Base-by-base conservation (phyloP, 2,113 vertebrate species). In the Hippocampus guttulatus region DNA sequence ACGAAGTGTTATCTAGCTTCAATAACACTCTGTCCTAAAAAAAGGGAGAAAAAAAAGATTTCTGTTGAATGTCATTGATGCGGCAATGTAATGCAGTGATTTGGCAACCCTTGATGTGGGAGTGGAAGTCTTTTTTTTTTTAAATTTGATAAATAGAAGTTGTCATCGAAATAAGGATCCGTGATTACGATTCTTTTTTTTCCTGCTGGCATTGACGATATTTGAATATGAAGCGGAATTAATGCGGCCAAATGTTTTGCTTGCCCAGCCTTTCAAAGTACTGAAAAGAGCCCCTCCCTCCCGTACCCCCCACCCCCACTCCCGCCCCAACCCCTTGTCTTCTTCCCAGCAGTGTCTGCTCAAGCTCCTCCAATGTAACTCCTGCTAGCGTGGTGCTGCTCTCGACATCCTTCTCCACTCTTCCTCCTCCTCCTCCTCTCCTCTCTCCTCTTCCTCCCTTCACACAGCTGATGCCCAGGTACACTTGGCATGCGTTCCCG, bases 331-430 rank as follows among this genome's bases (percentile, higher is more conserved):
- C 33, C 60, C 73, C 68, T 69, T 84, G 64, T 83, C 70, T 81
- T 73, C 75, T 85, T 81, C 85, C 81, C 84, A 87, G 85, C 84
- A 88, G 87, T 66, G 78, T 88, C 85, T 87, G 88, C 84, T 89
- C 81, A 82, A 82, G 85, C 82, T 80, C 87, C 75, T 88, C 88
- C 89, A 91, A 88, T 86, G 85, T 89, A 78, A 86, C 88, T 79
- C 88, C 87, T 87, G 84, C 89, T 89, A 89, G 81, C 45, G 88
- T 91, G 89, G 87, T 91, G 81, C 89, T 91, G 88, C 90, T 91
- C 82, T 90, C 89, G 85, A 91, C 89, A 81, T 91, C 88, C 88
- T 91, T 88, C 84, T 91, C 90, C 87, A 86, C 85, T 82, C 88
- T 85, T 88, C 87, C 84, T 89, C 87, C 82, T 88, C 84, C 82